Percentiles rank a stretch among this genome's conserved stretches.
Conservation (phyloP, 2,888 invertebrate species). For the Megalurothrips usitatus region DNA sequence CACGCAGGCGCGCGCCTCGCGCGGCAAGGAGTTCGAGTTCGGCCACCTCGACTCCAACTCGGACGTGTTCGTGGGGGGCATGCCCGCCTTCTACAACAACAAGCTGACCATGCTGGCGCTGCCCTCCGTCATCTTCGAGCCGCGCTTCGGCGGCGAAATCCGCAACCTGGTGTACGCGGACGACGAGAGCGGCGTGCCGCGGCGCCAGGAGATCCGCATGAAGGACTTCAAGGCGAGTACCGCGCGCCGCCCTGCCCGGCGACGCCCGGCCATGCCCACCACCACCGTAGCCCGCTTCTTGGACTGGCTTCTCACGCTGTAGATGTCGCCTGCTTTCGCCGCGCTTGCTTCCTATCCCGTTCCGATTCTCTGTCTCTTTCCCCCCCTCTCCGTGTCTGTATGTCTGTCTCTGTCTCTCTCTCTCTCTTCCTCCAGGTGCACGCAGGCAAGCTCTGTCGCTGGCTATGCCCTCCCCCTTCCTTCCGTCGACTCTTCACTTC, state of each 20-base stretch:
- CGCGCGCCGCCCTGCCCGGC: background rate
- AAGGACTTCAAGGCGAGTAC: conserved; percentile 69
- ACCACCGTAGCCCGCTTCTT: too few relatives aligned
- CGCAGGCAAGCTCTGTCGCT: too few relatives aligned
- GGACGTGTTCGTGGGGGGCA: conserved; percentile 93
- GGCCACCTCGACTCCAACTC: conserved; percentile 83
- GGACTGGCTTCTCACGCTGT: too few relatives aligned
- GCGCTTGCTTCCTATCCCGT: too few relatives aligned
- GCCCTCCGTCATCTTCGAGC: conserved; percentile 89
- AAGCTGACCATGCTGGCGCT: conserved; percentile 79
- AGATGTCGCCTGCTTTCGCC: too few relatives aligned
- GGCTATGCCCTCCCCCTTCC: too few relatives aligned
- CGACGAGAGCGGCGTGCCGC: conserved; percentile 67
- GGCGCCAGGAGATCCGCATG: conserved; percentile 79
- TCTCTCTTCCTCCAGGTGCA: too few relatives aligned
- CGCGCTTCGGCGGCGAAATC: conserved; percentile 83
- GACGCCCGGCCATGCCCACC: background rate
- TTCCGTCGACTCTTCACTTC: too few relatives aligned
- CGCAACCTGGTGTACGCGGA: conserved; percentile 88
- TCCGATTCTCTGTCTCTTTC: too few relatives aligned
- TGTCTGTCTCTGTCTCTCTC: too few relatives aligned
- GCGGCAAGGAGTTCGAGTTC: conserved; percentile 84
- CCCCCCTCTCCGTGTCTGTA: too few relatives aligned
- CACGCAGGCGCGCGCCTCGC: conserved; percentile 70
- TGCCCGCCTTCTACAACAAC: conserved; percentile 87